Conservation (phyloP, 2,888 invertebrate species). For the Drosophila nr. perissopoda region DNA sequence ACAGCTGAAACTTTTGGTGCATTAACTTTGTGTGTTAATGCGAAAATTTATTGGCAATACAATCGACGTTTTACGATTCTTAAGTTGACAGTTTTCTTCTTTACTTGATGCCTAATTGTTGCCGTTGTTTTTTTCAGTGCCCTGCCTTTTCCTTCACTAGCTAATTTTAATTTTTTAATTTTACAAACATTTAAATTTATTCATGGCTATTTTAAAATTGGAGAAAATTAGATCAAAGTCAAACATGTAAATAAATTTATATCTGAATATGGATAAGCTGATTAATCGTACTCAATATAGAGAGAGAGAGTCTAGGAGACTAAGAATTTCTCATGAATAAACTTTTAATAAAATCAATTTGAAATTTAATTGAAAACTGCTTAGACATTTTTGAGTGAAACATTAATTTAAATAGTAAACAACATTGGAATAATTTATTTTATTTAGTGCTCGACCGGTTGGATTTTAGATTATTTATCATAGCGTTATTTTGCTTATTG, state of each 20-base stretch:
- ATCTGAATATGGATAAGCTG: not conserved
- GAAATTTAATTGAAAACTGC: not conserved
- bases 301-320: not conserved
- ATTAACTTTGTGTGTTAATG: conserved; percentile 80
- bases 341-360: not conserved
- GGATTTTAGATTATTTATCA: not conserved
- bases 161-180: not conserved
- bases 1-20: conserved; percentile 46
- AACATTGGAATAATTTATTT: too few species aligned
- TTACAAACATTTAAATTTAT: not conserved
- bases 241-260: not conserved
- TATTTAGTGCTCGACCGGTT: not conserved
- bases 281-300: too few species aligned
- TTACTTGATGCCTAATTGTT: conserved; percentile 31
- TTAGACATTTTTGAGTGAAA: not conserved
- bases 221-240: not conserved
- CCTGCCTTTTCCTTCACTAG: too few species aligned
- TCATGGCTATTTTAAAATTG: not conserved
- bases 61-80: conserved; percentile 80
- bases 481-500: not conserved
- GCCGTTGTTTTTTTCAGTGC: conserved; percentile 18
- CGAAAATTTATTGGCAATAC: conserved; percentile 80
- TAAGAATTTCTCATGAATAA: not conserved
- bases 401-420: not conserved
- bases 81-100: conserved; percentile 77